Evolutionary conservation across 2,797 vertebrate genomes (phyloP), one percentile per base, ranked within the genome.

Genomic region (Atherinosoma microstoma): DNA sequence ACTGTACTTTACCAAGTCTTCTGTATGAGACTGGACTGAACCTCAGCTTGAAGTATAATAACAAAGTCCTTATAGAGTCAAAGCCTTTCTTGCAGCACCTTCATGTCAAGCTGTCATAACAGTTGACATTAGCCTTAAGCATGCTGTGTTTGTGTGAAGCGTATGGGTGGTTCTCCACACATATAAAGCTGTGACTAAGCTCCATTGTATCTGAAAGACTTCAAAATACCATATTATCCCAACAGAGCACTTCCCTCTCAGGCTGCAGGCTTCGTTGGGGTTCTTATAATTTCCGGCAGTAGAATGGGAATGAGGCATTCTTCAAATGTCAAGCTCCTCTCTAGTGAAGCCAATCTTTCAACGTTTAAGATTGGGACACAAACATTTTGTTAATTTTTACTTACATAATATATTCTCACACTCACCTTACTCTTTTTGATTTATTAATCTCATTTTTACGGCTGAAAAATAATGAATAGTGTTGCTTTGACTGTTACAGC

Each of bases 21-120:
- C 22, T 22, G 47, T 22, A 22, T 51, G n/a, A 22, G 45, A 11
- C n/a, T 51, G 45, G 45, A 49, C 20, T 3, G 16, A 49, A 22
- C 45, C 7, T 49, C 20, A 49, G 20, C 20, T 49, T 49, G 22
- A 20, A 20, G 6, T 49, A 49, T n/a, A 10, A 45, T 16, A 45
- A 18, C 16, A 20, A 45, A 45, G 42, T 45, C 42, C 20, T 49
- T n/a, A 8, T 22, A 51, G n/a, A 51, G 47, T 51, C 47, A 51
- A 9, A 22, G n/a, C 47, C 30, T 51, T 51, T 51, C 8, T 51
- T 51, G n/a, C 47, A 51, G 47, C 47, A 22, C n/a, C 47, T 4
- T 51, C n/a, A 51, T 22, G n/a, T 51, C n/a, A 22, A 22, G 47
- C 47, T 51, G 47, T 51, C n/a, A 51, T 51, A 51, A 51, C n/a